Base-by-base conservation (phyloP, 2,797 vertebrate species). In the Nothura maculosa region DNA sequence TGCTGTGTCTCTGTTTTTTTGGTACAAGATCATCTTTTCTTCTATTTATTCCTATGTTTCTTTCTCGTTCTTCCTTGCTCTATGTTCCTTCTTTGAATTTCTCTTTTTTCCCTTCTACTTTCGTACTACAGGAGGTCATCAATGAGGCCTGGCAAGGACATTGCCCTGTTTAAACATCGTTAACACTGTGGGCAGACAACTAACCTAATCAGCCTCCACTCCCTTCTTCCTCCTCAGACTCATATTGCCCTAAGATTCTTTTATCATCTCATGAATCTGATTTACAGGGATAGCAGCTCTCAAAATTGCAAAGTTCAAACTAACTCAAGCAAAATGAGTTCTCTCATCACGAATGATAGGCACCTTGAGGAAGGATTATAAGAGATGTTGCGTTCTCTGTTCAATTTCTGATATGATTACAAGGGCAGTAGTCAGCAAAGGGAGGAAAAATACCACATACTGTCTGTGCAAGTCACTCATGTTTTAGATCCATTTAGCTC, bases 241-340 rank as follows among this genome's bases (percentile, higher is more conserved):
- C 36, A 48, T 58, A 55, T 86, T 87, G 38, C 17, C n/a, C 69
- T 38, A 17, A 81, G 42, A 58, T 90, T 83, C 27, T 86, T 90
- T 78, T 91, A 32, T 62, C 48, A 32, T 62, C 48, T 76, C 74
- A 47, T 38, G 93, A 86, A 92, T 76, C 67, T 58, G 85, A 91
- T 95, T 93, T 90, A 77, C 64, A 76, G 54, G 47, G 84, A 70
- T 45, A 85, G 79, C 11, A 91, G 76, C 43, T 19, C 85, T 95
- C 83, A 76, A 68, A 91, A 87, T 45, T 81, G 68, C 32, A 36
- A 87, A 90, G 77, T 90, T 90, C 30, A 67, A 54, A 72, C 50
- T 89, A 40, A 30, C 89, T 84, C 66, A 69, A 73, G 80, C 45
- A 74, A 82, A 94, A 95, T 77, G 67, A 89, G 70, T 91, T 94